Base-by-base conservation (phyloP, 2,113 vertebrate genomes). In the Chunga burmeisteri region DNA sequence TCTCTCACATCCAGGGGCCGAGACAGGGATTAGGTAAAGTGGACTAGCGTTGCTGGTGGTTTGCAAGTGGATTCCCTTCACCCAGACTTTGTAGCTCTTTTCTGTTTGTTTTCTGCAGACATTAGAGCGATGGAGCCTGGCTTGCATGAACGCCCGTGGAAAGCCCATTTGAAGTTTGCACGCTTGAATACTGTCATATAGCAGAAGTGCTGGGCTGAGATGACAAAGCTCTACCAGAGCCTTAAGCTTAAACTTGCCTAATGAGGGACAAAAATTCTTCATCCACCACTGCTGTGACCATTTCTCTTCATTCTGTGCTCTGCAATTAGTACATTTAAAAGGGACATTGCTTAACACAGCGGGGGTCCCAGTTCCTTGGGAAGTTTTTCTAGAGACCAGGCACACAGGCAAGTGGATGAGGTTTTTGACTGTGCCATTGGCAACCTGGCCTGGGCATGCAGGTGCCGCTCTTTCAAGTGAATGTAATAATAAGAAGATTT, bases 211-310 rank as follows among this genome's bases (percentile, higher is more conserved):
- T 93, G 86, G 77, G 73, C 82, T 91, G 75, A 72, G 67, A 93
- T 97, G 89, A 95, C 82, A 87, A 95, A 97, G 66, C 61, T 93
- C 18, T 70, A 78, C n/a, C 62, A 73, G 27, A 96, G 74, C 94
- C 91, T 96, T 26, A 1, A 97, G 87, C 89, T 90, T 84, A 81
- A 94, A 92, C 74, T 81, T 93, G 68, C 88, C 71, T 96, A 97
- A 96, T 94, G 95, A 97, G 93, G 95, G 87, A 90, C 95, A 95
- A 97, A 92, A 95, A 96, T 91, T 94, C 87, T 93, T 95, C 86
- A 95, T 70, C 89, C 63, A 3, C 94, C 53, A 80, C 95, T 94
- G 94, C 94, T 94, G 94, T 81, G 88, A 93, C 80, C 67, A 81
- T 96, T 96, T 92, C 87, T 97, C 90, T 97, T 92, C 96, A 93